A percentile compares a stretch with the other conserved stretches of the same genome.
Evolutionary conservation across 2,888 invertebrate genomes (phyloP).

Genomic region (Eupithecia tripunctaria): DNA sequence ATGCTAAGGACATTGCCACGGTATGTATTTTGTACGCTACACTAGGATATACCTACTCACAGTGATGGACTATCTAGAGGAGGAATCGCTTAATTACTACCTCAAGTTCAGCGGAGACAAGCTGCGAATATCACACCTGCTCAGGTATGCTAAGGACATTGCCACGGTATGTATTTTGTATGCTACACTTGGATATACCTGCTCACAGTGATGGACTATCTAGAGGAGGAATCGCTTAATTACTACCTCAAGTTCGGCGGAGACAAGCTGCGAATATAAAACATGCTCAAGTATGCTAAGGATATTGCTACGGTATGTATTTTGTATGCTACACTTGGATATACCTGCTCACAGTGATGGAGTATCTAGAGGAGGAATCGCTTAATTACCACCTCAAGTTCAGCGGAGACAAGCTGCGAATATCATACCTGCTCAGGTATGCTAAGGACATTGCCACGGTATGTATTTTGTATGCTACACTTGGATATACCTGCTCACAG

Average conservation of each 20-base stretch:
- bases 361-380: conserved; percentile 93
- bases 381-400: conserved; percentile 92
- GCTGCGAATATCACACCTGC: conserved; percentile 85
- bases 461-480: conserved; percentile 26
- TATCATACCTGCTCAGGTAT: conserved; percentile 88
- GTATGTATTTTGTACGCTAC: no score
- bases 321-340: no score
- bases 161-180: conserved; percentile 84
- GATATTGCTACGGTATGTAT: conserved; percentile 90
- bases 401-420: conserved; percentile 87
- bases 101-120: conserved; percentile 89
- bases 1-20: no score
- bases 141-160: conserved; percentile 92
- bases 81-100: conserved; percentile 93
- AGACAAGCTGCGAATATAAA: conserved; percentile 86
- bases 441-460: conserved; percentile 93
- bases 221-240: conserved; percentile 92
- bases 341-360: conserved; percentile 96
- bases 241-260: conserved; percentile 91
- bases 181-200: no score
- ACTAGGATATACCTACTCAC: no score
- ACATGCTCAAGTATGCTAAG: conserved; percentile 89
- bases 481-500: no score
- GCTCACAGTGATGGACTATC: conserved; percentile 73
- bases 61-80: conserved; percentile 76